phyloP scores from a whole-genome alignment of 2,797 vertebrate species.

The Danio albolineatus region DNA sequence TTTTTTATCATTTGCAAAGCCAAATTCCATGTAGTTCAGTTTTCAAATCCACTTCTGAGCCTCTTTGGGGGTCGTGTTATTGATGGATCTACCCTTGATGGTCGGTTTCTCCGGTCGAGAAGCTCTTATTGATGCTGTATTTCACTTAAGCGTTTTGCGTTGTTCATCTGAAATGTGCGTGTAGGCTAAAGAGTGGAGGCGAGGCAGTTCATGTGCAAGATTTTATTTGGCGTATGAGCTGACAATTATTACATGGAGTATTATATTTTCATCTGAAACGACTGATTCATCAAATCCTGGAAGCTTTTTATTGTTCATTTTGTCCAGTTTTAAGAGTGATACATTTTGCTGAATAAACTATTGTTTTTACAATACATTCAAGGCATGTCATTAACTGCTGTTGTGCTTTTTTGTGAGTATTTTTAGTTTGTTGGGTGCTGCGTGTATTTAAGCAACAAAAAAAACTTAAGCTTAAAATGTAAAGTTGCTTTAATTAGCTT shows the following conservation, averaged over 20 bases:
- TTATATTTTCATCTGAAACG: constrained; percentile 41
- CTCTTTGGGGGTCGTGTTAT: constrained; percentile 6
- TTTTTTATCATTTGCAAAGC: constrained; percentile 53
- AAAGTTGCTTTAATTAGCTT: neutral
- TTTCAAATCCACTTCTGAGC: constrained; percentile 45
- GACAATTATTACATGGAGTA: constrained; percentile 35
- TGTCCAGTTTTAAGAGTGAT: constrained; percentile 66
- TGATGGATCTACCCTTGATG: neutral
- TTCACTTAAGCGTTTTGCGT: constrained; percentile 44
- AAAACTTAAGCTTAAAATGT: neutral
- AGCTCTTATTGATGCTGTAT: constrained; percentile 58
- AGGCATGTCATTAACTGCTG: constrained; percentile 7
- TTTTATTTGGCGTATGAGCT: constrained; percentile 43
- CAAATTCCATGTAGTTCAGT: constrained; percentile 38
- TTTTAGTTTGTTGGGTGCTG: neutral
- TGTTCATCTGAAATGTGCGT: constrained; percentile 46
- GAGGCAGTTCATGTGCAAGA: constrained; percentile 43
- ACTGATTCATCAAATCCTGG: constrained; percentile 33
- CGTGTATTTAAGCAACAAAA: too few species aligned
- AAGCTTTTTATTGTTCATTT: constrained; percentile 66
- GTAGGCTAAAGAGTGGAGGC: constrained; percentile 31
- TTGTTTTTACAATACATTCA: constrained; percentile 67
- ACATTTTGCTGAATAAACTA: constrained; percentile 74
- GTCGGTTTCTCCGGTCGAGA: constrained; percentile 25
- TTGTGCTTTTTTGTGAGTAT: neutral